These are phyloP conservation scores for Schlechtendalia chinensis DNA, from an alignment of 1,140 invertebrate genomes.

Conservation along the genomic window DNA sequence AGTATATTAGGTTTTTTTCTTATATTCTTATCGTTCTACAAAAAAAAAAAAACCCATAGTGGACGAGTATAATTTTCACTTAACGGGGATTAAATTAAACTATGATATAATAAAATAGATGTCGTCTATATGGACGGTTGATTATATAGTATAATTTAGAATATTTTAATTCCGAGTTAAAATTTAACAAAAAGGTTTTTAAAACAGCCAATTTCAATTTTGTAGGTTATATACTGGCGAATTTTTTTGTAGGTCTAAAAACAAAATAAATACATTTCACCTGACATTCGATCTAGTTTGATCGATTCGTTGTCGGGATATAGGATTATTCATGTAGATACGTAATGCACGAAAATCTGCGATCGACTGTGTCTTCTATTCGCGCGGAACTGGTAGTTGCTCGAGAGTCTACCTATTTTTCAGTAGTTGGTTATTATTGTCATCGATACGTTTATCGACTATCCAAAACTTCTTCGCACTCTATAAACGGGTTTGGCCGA, in stretches of 20 bases:
- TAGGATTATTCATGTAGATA: too few relatives aligned
- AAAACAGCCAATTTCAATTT: not conserved
- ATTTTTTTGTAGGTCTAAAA: too few relatives aligned
- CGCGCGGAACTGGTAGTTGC: too few relatives aligned
- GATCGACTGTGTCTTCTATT: too few relatives aligned
- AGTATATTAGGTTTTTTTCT: not conserved
- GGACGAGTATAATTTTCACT: too few relatives aligned
- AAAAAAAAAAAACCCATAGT: not conserved
- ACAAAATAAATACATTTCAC: too few relatives aligned
- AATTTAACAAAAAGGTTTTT: not conserved
- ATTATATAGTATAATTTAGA: not conserved
- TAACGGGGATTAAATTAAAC: not conserved
- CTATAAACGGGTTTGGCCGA: not conserved
- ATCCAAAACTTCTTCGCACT: not conserved
- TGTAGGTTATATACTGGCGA: not conserved
- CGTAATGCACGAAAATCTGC: too few relatives aligned
- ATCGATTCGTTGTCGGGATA: too few relatives aligned
- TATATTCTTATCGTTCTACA: not conserved
- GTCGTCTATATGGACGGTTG: not conserved
- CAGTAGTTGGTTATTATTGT: not conserved
- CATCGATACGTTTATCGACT: not conserved
- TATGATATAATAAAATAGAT: not conserved
- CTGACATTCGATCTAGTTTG: too few relatives aligned
- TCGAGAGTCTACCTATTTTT: not conserved
- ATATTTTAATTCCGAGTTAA: not conserved